A percentile compares a stretch with the other conserved stretches of the same genome.
These are phyloP conservation scores for Tenodera sinensis DNA, from an alignment of 2,888 invertebrate species.

Conservation along the genomic window DNA sequence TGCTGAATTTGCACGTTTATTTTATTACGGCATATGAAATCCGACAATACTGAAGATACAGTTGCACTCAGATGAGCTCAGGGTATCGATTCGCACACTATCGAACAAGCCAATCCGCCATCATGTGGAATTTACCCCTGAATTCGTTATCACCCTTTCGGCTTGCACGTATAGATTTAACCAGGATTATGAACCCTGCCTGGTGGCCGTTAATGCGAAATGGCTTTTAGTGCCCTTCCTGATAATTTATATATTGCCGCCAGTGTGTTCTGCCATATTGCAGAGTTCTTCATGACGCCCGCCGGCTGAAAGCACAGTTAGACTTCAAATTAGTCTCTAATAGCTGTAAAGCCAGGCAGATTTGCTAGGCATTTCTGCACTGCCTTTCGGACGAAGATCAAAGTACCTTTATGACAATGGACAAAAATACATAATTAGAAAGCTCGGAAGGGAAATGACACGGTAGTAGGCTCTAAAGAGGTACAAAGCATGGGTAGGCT, in stretches of 20 bases:
- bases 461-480: too few species aligned
- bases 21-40: not conserved
- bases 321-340: not conserved
- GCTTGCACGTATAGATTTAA: not conserved
- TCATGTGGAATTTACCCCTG: not conserved
- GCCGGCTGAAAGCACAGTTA: too few species aligned
- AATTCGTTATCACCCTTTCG: not conserved
- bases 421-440: too few species aligned
- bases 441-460: too few species aligned
- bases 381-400: not conserved
- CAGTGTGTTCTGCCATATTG: not conserved
- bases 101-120: not conserved
- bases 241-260: not conserved
- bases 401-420: too few species aligned
- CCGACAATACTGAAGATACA: not conserved
- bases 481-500: too few species aligned
- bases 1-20: not conserved
- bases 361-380: not conserved
- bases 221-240: not conserved
- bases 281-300: not conserved
- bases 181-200: not conserved
- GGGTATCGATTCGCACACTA: not conserved
- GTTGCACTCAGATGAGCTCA: not conserved
- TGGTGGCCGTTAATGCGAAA: not conserved
- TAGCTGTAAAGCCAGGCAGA: not conserved